Conservation (phyloP, 2,113 vertebrate species). For the Lonchura striata region DNA sequence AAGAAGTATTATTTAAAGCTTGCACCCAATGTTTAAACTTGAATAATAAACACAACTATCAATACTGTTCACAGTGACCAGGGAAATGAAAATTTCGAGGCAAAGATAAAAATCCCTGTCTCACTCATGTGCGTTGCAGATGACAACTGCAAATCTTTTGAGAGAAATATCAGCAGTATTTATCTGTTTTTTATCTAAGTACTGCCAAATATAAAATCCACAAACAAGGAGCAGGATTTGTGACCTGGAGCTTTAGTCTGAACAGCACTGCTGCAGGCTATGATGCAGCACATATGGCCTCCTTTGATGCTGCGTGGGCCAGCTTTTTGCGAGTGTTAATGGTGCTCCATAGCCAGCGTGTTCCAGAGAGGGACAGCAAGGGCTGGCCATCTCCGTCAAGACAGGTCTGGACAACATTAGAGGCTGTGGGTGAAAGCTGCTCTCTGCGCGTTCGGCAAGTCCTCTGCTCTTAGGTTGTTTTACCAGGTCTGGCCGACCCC, state of each 20-base stretch:
- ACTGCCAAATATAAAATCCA: neutral
- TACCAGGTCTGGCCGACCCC: neutral
- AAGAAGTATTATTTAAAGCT: neutral
- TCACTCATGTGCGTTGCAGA: neutral
- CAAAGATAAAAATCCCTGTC: neutral
- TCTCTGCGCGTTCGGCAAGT: neutral
- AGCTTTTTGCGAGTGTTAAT: neutral
- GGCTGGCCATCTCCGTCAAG: neutral
- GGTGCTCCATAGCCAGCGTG: accelerated
- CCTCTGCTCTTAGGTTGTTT: neutral
- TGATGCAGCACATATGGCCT: neutral
- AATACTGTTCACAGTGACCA: neutral
- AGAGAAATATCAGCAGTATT: neutral
- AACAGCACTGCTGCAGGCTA: neutral
- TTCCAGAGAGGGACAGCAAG: neutral
- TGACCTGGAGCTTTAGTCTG: neutral
- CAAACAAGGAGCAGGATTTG: neutral
- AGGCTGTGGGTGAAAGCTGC: neutral
- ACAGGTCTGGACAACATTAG: neutral
- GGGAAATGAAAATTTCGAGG: neutral
- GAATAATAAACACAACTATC: neutral
- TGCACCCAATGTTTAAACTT: neutral
- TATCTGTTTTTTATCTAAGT: neutral
- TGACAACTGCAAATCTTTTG: neutral
- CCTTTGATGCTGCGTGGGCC: neutral